Evolutionary conservation across 2,888 invertebrate species (phyloP).

Genomic region (Phytoseiulus persimilis): DNA sequence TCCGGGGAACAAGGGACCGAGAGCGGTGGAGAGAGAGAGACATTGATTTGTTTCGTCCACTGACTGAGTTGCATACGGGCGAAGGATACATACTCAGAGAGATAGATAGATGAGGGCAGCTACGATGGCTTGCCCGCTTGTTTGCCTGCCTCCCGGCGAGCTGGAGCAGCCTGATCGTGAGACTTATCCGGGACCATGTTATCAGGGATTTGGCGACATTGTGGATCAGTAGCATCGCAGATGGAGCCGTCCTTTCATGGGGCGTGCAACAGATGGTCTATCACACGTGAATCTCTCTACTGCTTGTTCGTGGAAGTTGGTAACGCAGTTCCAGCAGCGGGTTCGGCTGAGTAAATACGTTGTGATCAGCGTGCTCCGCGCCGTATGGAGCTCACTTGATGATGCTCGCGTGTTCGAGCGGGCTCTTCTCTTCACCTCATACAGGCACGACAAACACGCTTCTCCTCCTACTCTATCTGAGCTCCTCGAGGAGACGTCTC

Average conservation of each 20-base stretch:
- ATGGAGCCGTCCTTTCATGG: not conserved
- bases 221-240: not conserved
- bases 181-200: not conserved
- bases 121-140: not conserved
- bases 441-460: not conserved
- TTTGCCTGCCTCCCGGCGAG: not conserved
- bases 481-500: not conserved
- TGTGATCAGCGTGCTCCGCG: not conserved
- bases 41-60: not conserved
- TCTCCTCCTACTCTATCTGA: not conserved
- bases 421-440: not conserved
- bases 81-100: not conserved
- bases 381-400: not conserved
- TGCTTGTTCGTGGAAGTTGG: not conserved
- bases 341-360: not conserved
- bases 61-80: not conserved
- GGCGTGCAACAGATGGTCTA: not conserved
- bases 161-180: not conserved
- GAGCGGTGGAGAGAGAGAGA: not conserved
- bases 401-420: not conserved
- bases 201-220: constrained; percentile 5
- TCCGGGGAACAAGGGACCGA: not conserved
- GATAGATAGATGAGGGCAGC: not conserved
- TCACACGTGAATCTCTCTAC: not conserved
- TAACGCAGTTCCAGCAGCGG: not conserved